Evolutionary conservation across 1,140 invertebrate species (phyloP).

Genomic region (Heliconius nattereri): DNA sequence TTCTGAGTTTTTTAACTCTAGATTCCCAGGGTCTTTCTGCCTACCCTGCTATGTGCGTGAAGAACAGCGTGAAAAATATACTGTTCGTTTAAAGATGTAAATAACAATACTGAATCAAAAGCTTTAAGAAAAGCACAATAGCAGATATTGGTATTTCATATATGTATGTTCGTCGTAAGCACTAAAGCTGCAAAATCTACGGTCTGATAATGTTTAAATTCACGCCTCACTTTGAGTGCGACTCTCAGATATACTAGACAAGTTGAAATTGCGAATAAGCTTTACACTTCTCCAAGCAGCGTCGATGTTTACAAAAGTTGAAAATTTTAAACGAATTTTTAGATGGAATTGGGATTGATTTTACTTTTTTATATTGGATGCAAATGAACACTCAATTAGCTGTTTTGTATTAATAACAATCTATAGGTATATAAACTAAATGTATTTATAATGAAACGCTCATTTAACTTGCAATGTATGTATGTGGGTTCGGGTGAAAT

Average conservation of each 20-base stretch:
- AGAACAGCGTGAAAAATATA: not conserved
- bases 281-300: not conserved
- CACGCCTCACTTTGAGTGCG: not conserved
- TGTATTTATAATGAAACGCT: no score
- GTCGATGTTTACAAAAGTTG: not conserved
- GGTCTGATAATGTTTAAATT: conserved; percentile 1
- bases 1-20: no score
- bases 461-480: no score
- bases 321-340: not conserved
- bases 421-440: no score
- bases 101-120: not conserved
- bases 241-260: not conserved
- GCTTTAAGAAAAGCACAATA: not conserved
- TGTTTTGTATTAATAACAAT: no score
- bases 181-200: not conserved
- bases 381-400: no score
- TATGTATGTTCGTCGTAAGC: not conserved
- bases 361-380: not conserved
- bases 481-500: no score
- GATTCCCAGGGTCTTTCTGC: no score
- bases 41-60: no score
- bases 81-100: not conserved
- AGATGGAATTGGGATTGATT: not conserved
- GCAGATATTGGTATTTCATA: not conserved
- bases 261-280: not conserved